phyloP scores from a whole-genome alignment of 2,113 vertebrate species.

The Notarius quadriscutis region DNA sequence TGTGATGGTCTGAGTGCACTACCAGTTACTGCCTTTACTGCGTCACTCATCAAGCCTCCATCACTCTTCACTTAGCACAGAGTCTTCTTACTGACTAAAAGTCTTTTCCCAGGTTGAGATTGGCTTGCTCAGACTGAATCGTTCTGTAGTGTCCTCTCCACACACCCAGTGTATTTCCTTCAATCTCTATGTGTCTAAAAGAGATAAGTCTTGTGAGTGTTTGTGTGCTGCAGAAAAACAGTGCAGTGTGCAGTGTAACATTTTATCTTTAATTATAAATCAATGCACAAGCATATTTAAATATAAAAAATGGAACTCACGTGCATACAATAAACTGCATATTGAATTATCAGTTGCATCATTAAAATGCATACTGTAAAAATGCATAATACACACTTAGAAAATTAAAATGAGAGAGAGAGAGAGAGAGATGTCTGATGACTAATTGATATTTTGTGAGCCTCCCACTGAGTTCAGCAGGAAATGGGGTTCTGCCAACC shows the following conservation, averaged over 20 bases:
- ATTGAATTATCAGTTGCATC: not conserved
- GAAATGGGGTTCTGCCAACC: conserved; percentile 22
- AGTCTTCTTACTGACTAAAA: not conserved
- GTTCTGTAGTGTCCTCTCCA: not conserved
- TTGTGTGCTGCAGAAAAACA: not conserved
- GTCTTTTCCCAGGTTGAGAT: not conserved
- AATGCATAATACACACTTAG: not conserved
- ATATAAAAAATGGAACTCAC: not conserved
- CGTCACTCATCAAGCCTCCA: conserved; percentile 4
- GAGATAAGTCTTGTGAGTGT: not conserved
- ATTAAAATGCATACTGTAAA: not conserved
- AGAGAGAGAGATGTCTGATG: not conserved
- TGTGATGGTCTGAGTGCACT: not conserved
- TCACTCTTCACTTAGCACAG: conserved; percentile 14
- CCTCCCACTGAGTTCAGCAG: conserved; percentile 27
- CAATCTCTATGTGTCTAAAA: not conserved
- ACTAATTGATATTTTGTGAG: conserved; percentile 48
- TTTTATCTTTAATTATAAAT: not conserved
- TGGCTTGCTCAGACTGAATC: not conserved
- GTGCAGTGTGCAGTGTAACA: not conserved
- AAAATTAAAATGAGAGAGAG: not conserved
- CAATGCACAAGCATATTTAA: not conserved
- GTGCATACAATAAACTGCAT: not conserved
- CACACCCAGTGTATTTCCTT: not conserved
- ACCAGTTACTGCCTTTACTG: not conserved